Percentiles rank a stretch among this genome's conserved stretches.
These are phyloP conservation scores for Saguinus midas DNA, from an alignment of 2,113 vertebrate species.

Conservation along the genomic window DNA sequence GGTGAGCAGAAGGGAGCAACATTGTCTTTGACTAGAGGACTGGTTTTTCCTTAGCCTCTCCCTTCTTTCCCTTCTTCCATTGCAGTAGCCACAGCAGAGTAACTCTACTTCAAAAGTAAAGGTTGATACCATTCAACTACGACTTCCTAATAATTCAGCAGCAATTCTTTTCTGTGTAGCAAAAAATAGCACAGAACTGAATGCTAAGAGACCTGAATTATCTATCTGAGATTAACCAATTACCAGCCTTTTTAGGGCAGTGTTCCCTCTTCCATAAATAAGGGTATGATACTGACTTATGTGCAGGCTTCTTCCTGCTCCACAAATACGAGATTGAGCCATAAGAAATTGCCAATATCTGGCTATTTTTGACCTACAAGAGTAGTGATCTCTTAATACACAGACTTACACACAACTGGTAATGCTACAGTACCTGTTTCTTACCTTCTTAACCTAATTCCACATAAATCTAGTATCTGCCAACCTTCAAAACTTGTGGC, in stretches of 20 bases:
- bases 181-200: not conserved
- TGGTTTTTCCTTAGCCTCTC: not conserved
- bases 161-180: not conserved
- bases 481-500: not conserved
- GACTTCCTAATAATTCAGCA: not conserved
- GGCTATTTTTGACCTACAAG: not conserved
- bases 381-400: not conserved
- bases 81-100: not conserved
- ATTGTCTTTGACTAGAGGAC: not conserved
- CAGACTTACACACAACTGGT: not conserved
- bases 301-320: not conserved
- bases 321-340: not conserved
- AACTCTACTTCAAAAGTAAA: not conserved
- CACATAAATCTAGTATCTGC: not conserved
- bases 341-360: not conserved
- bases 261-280: not conserved
- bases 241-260: not conserved
- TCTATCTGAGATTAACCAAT: not conserved
- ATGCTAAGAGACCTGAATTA: not conserved
- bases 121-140: not conserved
- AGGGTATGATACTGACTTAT: not conserved
- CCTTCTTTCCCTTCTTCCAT: not conserved
- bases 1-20: not conserved
- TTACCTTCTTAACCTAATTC: conserved; percentile 3
- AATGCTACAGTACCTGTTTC: not conserved